A percentile compares a stretch with the other conserved stretches of the same genome.
Evolutionary conservation across 2,797 vertebrate species (phyloP).

Genomic region (Clarias laeviceps): DNA sequence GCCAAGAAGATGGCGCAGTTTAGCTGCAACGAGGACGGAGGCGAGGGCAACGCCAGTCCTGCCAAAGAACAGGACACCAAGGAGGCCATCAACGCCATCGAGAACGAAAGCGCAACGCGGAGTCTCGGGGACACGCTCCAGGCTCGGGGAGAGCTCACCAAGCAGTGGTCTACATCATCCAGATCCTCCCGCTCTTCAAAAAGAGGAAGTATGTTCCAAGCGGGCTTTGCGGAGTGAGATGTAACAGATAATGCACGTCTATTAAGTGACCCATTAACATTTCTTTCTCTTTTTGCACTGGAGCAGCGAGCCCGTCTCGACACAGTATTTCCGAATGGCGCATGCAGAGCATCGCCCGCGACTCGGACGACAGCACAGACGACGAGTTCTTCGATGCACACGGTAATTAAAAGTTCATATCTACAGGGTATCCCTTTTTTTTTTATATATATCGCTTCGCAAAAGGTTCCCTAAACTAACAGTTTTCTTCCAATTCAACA

Average conservation of each 20-base stretch:
- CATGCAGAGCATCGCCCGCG: slow-evolving; percentile 97
- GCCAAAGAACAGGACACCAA: slow-evolving; percentile 74
- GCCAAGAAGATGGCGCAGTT: slow-evolving; percentile 97
- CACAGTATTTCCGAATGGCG: slow-evolving; percentile 97
- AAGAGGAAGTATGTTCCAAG: slow-evolving; percentile 81
- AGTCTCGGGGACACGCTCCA: slow-evolving; percentile 72
- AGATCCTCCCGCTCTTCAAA: slow-evolving; percentile 93
- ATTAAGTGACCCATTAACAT: background rate
- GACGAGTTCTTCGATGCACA: slow-evolving; percentile 98
- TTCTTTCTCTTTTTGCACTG: background rate
- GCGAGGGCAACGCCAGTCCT: slow-evolving; percentile 73
- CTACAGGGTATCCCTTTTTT: background rate
- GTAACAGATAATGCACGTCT: background rate
- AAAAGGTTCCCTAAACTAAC: background rate
- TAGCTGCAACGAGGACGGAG: slow-evolving; percentile 79
- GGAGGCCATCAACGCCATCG: slow-evolving; percentile 73
- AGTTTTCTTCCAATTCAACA: slow-evolving; percentile 61
- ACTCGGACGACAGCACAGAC: slow-evolving; percentile 95
- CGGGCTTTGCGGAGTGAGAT: background rate
- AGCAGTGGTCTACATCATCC: slow-evolving; percentile 97
- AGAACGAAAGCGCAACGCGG: slow-evolving; percentile 68
- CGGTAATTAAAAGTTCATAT: slow-evolving; percentile 72
- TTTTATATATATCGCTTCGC: background rate
- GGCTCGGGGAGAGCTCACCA: slow-evolving; percentile 84
- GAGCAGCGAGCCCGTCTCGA: slow-evolving; percentile 89